Evolutionary conservation across 2,113 vertebrate genomes (phyloP).

Genomic region (Mormyrus lacerda): DNA sequence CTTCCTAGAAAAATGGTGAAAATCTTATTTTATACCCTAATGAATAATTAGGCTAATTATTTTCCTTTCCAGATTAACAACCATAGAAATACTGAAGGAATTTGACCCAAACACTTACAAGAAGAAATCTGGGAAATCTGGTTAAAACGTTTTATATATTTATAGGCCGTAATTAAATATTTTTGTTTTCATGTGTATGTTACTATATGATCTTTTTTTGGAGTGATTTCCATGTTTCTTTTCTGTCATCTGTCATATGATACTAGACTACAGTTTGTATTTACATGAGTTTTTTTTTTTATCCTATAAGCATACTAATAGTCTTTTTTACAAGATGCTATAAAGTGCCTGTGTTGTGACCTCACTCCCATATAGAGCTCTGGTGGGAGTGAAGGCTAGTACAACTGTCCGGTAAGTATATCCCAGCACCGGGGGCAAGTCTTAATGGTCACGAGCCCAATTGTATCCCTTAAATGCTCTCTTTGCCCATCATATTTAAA

Average conservation of each 20-base stretch:
- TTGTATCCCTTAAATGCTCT: neutral
- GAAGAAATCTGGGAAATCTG: neutral
- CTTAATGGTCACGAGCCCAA: neutral
- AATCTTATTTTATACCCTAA: neutral
- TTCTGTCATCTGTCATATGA: neutral
- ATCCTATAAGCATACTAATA: neutral
- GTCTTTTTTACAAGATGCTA: neutral
- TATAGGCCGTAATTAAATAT: too few relatives aligned
- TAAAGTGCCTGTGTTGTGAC: too few relatives aligned
- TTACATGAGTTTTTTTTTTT: neutral
- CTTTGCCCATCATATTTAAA: neutral
- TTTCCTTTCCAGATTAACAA: neutral
- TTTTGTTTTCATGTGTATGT: neutral
- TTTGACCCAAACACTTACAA: neutral
- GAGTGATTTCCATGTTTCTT: neutral
- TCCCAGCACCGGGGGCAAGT: neutral
- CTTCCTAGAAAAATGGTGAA: neutral
- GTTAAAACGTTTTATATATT: too few relatives aligned
- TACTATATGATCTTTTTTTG: neutral
- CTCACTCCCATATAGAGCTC: neutral
- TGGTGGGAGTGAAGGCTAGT: neutral
- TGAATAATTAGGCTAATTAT: slow-evolving; percentile 9
- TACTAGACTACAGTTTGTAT: neutral
- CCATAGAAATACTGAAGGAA: neutral
- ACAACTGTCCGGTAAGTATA: neutral